Evolutionary conservation across 2,113 vertebrate species (phyloP).

Genomic region (Ptychochromis oligacanthus): DNA sequence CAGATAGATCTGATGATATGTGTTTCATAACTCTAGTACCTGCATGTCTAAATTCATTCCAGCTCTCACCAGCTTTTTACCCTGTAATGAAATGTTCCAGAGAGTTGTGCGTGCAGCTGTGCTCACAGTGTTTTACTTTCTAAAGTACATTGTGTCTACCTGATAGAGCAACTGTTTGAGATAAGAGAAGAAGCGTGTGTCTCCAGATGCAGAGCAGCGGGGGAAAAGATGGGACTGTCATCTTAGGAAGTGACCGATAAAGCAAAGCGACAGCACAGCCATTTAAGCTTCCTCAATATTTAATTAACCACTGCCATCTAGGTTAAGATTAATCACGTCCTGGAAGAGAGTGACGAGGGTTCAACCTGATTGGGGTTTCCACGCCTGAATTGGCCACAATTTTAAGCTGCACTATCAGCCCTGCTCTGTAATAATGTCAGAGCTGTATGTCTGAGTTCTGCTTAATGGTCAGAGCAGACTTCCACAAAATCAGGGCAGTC

Average conservation of each 20-base stretch:
- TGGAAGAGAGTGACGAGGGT: conserved; percentile 18
- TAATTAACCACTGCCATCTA: conserved; percentile 65
- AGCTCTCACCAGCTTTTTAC: not conserved
- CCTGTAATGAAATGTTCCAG: not conserved
- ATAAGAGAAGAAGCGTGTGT: not conserved
- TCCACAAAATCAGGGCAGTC: conserved; percentile 18
- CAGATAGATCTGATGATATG: conserved; percentile 17
- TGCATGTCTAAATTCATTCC: not conserved
- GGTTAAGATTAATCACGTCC: conserved; percentile 67
- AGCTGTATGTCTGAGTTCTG: conserved; percentile 15
- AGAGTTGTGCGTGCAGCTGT: not conserved
- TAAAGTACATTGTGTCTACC: conserved; percentile 20
- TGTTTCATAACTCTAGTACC: conserved; percentile 12
- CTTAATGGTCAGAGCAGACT: not conserved
- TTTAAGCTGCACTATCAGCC: conserved; percentile 4
- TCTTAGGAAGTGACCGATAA: conserved; percentile 50
- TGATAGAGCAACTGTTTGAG: conserved; percentile 22
- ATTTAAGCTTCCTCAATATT: conserved; percentile 67
- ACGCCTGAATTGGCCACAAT: conserved; percentile 31
- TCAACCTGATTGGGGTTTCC: conserved; percentile 33
- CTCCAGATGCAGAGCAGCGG: conserved; percentile 3
- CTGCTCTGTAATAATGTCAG: conserved; percentile 5
- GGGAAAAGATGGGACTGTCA: conserved; percentile 37
- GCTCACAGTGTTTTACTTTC: not conserved
- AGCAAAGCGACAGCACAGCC: conserved; percentile 32